Conservation (phyloP, 2,888 invertebrate genomes). For the Lottia gigantea region DNA sequence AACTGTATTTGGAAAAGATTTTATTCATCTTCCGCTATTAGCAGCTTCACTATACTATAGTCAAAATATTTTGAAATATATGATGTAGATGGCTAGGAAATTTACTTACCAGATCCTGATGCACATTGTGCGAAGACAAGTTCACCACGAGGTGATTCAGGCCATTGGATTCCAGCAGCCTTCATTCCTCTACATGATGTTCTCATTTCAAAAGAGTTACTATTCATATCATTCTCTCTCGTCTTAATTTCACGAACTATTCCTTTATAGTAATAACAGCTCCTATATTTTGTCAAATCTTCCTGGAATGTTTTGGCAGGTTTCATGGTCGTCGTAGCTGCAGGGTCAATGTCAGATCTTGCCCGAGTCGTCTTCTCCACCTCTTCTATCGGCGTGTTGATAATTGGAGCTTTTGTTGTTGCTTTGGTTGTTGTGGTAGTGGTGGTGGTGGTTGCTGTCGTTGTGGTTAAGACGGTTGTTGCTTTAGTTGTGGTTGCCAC, state of each 20-base stretch:
- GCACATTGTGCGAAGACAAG: slow-evolving; percentile 16
- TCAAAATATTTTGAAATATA: too few relatives aligned
- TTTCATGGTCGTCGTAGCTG: neutral
- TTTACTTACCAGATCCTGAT: slow-evolving; percentile 18
- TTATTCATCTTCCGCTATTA: too few relatives aligned
- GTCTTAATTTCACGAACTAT: neutral
- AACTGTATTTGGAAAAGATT: too few relatives aligned
- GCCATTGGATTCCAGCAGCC: slow-evolving; percentile 41
- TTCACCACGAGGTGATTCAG: slow-evolving; percentile 17
- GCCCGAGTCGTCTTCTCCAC: slow-evolving; percentile 10
- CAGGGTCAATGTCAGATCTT: too few relatives aligned
- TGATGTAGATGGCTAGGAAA: neutral
- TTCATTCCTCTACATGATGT: slow-evolving; percentile 36
- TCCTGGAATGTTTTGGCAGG: slow-evolving; percentile 5
- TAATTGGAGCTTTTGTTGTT: slow-evolving; percentile 19
- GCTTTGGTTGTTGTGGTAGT: neutral
- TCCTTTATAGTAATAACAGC: neutral
- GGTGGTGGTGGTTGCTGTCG: neutral
- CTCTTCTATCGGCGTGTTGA: slow-evolving; percentile 1
- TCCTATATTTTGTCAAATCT: slow-evolving; percentile 9
- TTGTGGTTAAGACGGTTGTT: neutral
- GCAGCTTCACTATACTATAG: too few relatives aligned
- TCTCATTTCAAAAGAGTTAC: slow-evolving; percentile 22
- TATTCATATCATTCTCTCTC: neutral
- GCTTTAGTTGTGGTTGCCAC: neutral